Evolutionary conservation across 2,113 vertebrate species (phyloP), one percentile per base, ranked within the genome.

Genomic region (Trogon melanurus): DNA sequence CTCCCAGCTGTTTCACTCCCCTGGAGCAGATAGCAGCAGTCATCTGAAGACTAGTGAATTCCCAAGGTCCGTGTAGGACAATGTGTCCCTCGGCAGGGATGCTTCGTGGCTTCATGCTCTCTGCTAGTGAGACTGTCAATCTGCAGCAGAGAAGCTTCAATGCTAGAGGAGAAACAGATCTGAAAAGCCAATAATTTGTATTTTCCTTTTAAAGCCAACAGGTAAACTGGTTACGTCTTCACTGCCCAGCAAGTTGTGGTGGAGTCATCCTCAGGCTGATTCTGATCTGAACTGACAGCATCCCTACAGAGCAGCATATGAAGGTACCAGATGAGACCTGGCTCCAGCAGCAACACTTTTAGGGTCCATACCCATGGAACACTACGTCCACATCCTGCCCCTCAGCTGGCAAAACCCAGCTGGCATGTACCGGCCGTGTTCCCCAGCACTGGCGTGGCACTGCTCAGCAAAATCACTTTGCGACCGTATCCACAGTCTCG

Each of bases 1-100:
- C 22, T 91, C 0, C 6, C 3, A 3, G 14, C 12, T 51, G 16
- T 75, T 92, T 60, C 0, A 0, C 27, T 85, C 5, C 38, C 11
- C 21, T 86, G 44, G 66, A 78, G n/a, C 10, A 73, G 47, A 26
- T 4, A 66, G 32, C 13, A 48, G 26, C 4, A 4, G 15, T 30
- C 12, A 4, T 44, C n/a, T 64, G 74, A 78, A 73, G 70, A 74
- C 17, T 1, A 16, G 12, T 53, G 47, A 70, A 32, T 32, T 85
- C 48, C 25, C 47, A 34, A 48, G 7, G 32, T 57, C 29, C 38
- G 4, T 38, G 16, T 20, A 16, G 45, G 50, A 70, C 2, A 3
- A 16, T 2, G 0, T 13, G 29, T 32, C 11, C 14, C 19, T 72
- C 53, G 47, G 53, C 53, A 57, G 32, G n/a, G 32, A 18, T 64